Evolutionary conservation across 2,797 vertebrate species (phyloP).

Genomic region (Malacoctenus gilli): DNA sequence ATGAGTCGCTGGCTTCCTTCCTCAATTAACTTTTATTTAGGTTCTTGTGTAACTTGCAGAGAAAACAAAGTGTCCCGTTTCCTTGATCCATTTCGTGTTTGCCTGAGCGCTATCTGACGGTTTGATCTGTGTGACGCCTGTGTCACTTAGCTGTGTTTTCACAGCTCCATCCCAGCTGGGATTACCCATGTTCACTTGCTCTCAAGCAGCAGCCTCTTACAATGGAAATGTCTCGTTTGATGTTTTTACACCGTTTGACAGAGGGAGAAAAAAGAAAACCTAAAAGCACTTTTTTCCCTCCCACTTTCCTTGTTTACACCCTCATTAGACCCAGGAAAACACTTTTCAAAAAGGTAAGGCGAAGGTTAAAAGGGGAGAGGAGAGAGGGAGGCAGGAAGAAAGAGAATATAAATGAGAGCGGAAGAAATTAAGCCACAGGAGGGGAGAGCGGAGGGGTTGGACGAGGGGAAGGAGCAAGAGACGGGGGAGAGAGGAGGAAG

Average conservation of each 20-base stretch:
- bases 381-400: conserved; percentile 26
- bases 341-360: conserved; percentile 35
- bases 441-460: conserved; percentile 23
- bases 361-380: conserved; percentile 32
- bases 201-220: conserved; percentile 20
- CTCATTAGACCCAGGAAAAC: conserved; percentile 48
- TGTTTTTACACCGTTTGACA: conserved; percentile 30
- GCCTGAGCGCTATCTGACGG: no score
- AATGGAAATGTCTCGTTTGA: conserved; percentile 42
- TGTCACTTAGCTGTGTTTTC: conserved; percentile 14
- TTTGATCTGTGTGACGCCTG: no score
- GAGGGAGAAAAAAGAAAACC: conserved; percentile 20
- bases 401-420: conserved; percentile 55
- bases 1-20: no score
- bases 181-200: conserved; percentile 13
- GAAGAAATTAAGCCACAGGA: conserved; percentile 42
- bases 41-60: no score
- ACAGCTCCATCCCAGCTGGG: conserved; percentile 9
- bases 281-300: conserved; percentile 20
- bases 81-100: no score
- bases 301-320: conserved; percentile 43
- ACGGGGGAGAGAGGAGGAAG: neutral
- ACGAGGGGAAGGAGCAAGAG: conserved; percentile 1
- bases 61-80: no score
- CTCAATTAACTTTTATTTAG: no score